Percentiles rank a stretch among this genome's conserved stretches.
Conservation (phyloP, 1,140 invertebrate species). For the Drosophila teissieri region DNA sequence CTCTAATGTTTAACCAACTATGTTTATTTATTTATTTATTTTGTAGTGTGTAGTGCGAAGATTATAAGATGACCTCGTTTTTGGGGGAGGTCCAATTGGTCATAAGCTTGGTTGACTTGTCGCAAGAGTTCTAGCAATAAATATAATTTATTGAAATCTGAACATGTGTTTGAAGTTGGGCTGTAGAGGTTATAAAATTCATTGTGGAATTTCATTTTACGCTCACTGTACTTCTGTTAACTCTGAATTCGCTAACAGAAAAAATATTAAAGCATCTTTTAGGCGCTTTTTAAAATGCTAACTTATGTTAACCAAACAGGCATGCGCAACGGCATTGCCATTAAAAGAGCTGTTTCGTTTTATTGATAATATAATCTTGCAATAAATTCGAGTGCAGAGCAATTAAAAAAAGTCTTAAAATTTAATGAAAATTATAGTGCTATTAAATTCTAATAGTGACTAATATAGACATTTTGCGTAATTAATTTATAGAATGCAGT, state of each 20-base stretch:
- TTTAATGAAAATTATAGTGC: neutral
- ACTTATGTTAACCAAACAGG: neutral
- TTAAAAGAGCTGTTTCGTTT: conserved; percentile 6
- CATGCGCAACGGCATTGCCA: neutral
- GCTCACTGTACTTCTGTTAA: neutral
- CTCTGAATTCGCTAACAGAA: neutral
- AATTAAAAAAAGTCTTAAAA: neutral
- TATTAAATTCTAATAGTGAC: neutral
- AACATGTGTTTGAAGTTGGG: neutral
- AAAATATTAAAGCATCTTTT: conserved; percentile 33
- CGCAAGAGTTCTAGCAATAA: conserved; percentile 63
- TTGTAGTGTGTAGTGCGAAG: conserved; percentile 61
- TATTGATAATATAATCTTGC: neutral
- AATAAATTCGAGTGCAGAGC: neutral
- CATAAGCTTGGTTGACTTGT: conserved; percentile 31
- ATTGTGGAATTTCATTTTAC: too few relatives aligned
- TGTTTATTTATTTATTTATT: conserved; percentile 76
- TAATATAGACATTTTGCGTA: too few relatives aligned
- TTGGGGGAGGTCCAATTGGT: conserved; percentile 34
- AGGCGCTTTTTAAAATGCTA: conserved; percentile 19
- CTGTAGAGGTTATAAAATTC: too few relatives aligned
- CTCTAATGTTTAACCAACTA: conserved; percentile 64
- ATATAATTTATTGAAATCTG: conserved; percentile 60
- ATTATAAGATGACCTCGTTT: conserved; percentile 21
- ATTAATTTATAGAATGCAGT: too few relatives aligned